A percentile compares a stretch with the other conserved stretches of the same genome.
Evolutionary conservation across 1,140 invertebrate genomes (phyloP).

Genomic region (Reticulitermes speratus): DNA sequence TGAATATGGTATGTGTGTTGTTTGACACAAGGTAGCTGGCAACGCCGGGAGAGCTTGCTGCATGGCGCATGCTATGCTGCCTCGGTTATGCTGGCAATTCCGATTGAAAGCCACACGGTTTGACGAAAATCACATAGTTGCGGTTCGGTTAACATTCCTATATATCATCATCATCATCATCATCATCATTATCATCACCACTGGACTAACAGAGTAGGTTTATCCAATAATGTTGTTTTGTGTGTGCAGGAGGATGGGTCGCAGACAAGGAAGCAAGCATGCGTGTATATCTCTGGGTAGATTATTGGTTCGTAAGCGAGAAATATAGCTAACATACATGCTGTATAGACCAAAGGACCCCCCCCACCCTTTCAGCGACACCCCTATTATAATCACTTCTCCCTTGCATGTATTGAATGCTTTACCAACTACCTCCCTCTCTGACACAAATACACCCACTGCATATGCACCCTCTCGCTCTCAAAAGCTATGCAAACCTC

Average conservation of each 20-base stretch:
- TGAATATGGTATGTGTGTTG: background rate
- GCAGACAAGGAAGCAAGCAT: background rate
- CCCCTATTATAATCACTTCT: conserved; percentile 4
- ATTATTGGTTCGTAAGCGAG: background rate
- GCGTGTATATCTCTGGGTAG: background rate
- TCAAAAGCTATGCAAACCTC: conserved; percentile 5
- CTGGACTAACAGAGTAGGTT: background rate
- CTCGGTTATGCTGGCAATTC: background rate
- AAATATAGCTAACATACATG: background rate
- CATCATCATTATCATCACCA: background rate
- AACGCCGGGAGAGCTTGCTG: background rate
- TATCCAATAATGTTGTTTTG: conserved; percentile 14
- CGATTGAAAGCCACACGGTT: background rate
- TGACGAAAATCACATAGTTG: conserved; percentile 12
- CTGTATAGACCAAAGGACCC: background rate
- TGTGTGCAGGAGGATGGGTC: background rate
- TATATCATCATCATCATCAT: background rate
- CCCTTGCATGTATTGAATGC: conserved; percentile 10
- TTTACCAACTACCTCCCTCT: background rate
- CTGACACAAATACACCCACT: conserved; percentile 7
- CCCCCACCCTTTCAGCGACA: background rate
- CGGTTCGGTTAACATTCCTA: conserved; percentile 9
- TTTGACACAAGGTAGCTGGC: background rate
- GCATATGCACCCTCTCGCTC: background rate
- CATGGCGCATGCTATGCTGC: background rate